A percentile compares a stretch with the other conserved stretches of the same genome.
These are phyloP conservation scores for Phanerotoma sp. DNA, from an alignment of 2,888 invertebrate species.

Conservation along the genomic window DNA sequence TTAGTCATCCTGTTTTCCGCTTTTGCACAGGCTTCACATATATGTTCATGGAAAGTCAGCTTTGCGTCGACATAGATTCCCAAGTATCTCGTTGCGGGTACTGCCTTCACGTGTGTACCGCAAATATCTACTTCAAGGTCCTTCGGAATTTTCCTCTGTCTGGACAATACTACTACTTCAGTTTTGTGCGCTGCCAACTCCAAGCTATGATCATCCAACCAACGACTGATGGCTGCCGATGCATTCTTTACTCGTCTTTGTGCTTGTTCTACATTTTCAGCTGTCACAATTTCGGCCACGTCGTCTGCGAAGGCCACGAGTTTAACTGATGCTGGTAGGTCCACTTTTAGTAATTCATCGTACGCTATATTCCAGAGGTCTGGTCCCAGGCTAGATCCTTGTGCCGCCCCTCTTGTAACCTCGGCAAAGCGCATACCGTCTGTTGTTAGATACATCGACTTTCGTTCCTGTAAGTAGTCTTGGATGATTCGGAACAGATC, in stretches of 20 bases:
- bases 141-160: not conserved
- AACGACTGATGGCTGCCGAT: slow-evolving; percentile 1
- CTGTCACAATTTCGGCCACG: slow-evolving; percentile 13
- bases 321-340: not conserved
- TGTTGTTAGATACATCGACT: slow-evolving; percentile 20
- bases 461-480: slow-evolving; percentile 24
- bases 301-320: slow-evolving; percentile 20
- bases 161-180: not conserved
- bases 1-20: slow-evolving; percentile 24
- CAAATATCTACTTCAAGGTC: not conserved
- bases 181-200: slow-evolving; percentile 25
- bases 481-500: slow-evolving; percentile 26
- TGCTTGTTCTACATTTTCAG: not conserved
- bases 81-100: slow-evolving; percentile 5
- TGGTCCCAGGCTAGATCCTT: too few species aligned
- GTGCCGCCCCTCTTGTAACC: slow-evolving; percentile 11
- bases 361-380: slow-evolving; percentile 21
- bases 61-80: slow-evolving; percentile 31
- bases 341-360: slow-evolving; percentile 4
- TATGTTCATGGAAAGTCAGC: slow-evolving; percentile 30
- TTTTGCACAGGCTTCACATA: slow-evolving; percentile 24
- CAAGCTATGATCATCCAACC: slow-evolving; percentile 20
- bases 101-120: not conserved
- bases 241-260: slow-evolving; percentile 7
- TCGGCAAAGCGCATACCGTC: not conserved